Base-by-base conservation (phyloP, 2,797 vertebrate genomes). In the Luscinia luscinia region DNA sequence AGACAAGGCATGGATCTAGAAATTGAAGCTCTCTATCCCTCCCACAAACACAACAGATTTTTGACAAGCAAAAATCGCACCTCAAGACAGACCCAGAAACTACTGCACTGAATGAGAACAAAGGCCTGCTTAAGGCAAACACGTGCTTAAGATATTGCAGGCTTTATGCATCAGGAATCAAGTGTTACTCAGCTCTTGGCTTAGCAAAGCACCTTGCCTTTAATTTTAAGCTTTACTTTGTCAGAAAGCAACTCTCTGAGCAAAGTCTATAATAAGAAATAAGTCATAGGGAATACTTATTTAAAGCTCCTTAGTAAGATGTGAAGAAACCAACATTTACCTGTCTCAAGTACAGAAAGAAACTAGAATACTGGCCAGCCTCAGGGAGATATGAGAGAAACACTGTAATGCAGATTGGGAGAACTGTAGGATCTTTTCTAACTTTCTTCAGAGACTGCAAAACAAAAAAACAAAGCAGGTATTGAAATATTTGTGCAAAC, bases 361-460 rank as follows among this genome's bases (percentile, higher is more conserved):
- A 99, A 95, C 99, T 99, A 84, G 99, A 99, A 97, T 99, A 99
- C 75, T 99, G 99, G 49, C 99, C 99, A 22, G 99, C 98, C 95
- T 99, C 99, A 2, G 99, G 99, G 52, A 99, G 97, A 75, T 99
- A 99, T 4, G 99, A 99, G 67, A 99, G 98, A 95, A 99, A 99
- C 82, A 99, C 99, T 2, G 99, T 99, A 96, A 99, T 98, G 70
- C 98, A 99, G 96, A 99, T 99, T 3, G 98, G 97, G 43, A 99
- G 97, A 74, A 99, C 98, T 0, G 98, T 98, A 32, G 98, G 96
- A 97, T 99, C 99, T 97, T 99, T 98, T 43, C 98, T 98, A 95
- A 99, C 98, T 90, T 99, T 99, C 95, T 98, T 98, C 96, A 99
- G 93, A 92, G 99, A 99, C 99, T 99, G 95, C 18, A 87, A 97